Evolutionary conservation across 2,113 vertebrate species (phyloP).

Genomic region (Alaudala cheleensis): DNA sequence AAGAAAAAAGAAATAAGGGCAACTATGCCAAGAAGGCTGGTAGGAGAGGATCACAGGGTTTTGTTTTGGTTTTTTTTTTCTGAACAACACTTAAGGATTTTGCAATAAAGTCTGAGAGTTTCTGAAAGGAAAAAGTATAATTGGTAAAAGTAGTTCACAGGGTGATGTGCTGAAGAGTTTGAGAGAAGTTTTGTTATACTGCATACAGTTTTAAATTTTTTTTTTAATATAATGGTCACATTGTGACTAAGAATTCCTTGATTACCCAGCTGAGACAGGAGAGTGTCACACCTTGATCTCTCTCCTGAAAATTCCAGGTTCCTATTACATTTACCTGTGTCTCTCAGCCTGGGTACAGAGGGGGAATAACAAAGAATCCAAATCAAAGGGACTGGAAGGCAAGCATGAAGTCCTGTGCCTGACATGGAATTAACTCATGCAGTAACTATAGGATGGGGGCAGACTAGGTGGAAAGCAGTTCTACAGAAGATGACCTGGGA

Average conservation of each 20-base stretch:
- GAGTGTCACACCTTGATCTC: neutral
- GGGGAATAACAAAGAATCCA: neutral
- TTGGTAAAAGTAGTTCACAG: neutral
- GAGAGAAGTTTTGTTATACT: neutral
- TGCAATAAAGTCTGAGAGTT: neutral
- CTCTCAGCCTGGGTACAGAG: neutral
- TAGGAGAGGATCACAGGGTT: neutral
- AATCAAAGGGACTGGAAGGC: neutral
- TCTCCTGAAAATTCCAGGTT: neutral
- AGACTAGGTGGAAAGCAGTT: neutral
- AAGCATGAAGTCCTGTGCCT: rapidly evolving
- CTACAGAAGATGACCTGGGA: neutral
- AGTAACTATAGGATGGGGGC: neutral
- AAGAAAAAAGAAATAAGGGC: neutral
- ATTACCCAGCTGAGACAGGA: neutral
- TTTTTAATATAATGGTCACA: neutral
- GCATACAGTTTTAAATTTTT: neutral
- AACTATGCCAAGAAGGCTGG: neutral
- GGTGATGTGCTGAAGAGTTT: neutral
- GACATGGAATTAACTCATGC: neutral
- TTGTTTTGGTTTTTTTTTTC: neutral
- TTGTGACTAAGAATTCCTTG: neutral
- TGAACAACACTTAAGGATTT: neutral
- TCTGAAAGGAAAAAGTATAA: neutral
- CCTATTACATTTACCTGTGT: neutral